Evolutionary conservation across 2,113 vertebrate species (phyloP).

Genomic region (Ophthalmolycus amberensis): DNA sequence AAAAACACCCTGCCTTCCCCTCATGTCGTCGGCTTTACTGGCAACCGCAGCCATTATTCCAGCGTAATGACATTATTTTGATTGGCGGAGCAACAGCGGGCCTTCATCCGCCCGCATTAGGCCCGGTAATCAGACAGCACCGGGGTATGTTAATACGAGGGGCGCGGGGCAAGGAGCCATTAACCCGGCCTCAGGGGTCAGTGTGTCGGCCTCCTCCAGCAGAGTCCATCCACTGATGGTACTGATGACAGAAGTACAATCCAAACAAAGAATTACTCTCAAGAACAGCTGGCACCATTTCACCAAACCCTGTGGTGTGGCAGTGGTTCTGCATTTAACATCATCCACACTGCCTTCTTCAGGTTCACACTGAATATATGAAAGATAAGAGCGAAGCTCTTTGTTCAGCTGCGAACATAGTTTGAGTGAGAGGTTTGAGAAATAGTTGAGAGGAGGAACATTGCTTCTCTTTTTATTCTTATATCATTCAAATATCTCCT

Average conservation of each 20-base stretch:
- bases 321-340: too few species aligned
- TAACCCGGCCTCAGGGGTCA: constrained; percentile 45
- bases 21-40: constrained; percentile 44
- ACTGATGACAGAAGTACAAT: constrained; percentile 4
- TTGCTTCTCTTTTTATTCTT: not conserved
- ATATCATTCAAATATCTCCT: not conserved
- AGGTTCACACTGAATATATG: too few species aligned
- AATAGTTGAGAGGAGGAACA: too few species aligned
- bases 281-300: too few species aligned
- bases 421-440: too few species aligned
- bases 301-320: too few species aligned
- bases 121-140: constrained; percentile 64
- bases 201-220: not conserved
- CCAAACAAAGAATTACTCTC: not conserved
- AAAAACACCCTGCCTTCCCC: constrained; percentile 45
- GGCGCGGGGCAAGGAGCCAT: constrained; percentile 54
- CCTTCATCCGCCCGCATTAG: constrained; percentile 70
- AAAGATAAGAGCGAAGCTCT: too few species aligned
- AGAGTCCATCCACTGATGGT: not conserved
- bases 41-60: constrained; percentile 59
- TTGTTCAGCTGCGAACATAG: too few species aligned
- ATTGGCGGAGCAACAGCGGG: constrained; percentile 68
- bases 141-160: constrained; percentile 61
- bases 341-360: too few species aligned
- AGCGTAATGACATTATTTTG: constrained; percentile 73